Conservation (phyloP, 1,140 invertebrate genomes). For the Tetragonula clypearis region DNA sequence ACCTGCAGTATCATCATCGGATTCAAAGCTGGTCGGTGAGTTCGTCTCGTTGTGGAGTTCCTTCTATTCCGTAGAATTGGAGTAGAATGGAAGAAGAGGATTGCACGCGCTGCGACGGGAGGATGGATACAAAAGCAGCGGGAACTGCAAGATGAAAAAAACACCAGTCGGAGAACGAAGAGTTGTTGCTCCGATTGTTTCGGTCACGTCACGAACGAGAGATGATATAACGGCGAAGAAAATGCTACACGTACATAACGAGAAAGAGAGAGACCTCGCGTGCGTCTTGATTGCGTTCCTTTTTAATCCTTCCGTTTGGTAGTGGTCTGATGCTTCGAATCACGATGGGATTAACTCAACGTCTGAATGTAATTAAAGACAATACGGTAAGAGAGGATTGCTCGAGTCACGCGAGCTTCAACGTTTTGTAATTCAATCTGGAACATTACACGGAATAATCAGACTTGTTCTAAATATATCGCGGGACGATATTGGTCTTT, state of each 20-base stretch:
- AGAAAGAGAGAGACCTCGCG: background rate
- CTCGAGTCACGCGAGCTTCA: background rate
- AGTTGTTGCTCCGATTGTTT: conserved; percentile 3
- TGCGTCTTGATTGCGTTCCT: background rate
- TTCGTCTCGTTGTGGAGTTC: conserved; percentile 10
- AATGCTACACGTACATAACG: background rate
- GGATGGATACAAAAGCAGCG: conserved; percentile 29
- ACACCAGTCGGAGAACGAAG: background rate
- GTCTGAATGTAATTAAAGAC: background rate
- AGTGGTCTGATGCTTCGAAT: background rate
- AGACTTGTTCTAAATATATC: background rate
- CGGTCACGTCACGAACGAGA: background rate
- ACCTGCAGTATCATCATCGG: conserved; percentile 47
- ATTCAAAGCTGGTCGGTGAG: conserved; percentile 12
- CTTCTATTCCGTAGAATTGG: conserved; percentile 50
- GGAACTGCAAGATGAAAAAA: conserved; percentile 45
- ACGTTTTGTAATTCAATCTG: background rate
- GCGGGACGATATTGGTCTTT: no score
- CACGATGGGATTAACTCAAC: no score
- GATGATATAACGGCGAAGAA: background rate
- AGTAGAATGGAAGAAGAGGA: conserved; percentile 43
- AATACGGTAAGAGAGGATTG: background rate
- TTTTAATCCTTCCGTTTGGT: background rate
- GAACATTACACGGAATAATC: background rate
- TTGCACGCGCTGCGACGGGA: background rate